Evolutionary conservation across 1,140 invertebrate species (phyloP).

Genomic region (Euglossa dilemma): DNA sequence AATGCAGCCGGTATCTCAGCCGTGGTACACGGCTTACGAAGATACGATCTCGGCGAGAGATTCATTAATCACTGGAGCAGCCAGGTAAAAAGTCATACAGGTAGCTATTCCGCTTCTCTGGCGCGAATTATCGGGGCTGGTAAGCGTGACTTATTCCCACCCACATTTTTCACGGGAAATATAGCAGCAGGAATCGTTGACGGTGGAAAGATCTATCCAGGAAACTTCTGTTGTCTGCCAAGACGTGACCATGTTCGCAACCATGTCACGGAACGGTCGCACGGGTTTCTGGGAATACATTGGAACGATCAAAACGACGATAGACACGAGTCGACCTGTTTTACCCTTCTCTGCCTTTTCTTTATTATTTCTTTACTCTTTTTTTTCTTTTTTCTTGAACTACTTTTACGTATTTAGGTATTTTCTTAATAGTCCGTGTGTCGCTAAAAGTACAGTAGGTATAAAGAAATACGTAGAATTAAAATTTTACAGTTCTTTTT

Average conservation of each 20-base stretch:
- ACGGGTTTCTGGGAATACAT: background rate
- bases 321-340: too few species aligned
- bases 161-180: conserved; percentile 7
- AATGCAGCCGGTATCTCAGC: background rate
- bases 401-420: too few species aligned
- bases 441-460: too few species aligned
- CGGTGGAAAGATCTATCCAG: background rate
- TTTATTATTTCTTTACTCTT: too few species aligned
- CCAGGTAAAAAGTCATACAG: background rate
- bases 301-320: background rate
- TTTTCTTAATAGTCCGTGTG: too few species aligned
- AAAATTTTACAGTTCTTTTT: too few species aligned
- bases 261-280: conserved; percentile 7
- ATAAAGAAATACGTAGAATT: too few species aligned
- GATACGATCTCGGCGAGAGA: background rate
- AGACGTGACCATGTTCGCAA: conserved; percentile 16
- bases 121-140: background rate
- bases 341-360: too few species aligned
- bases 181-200: conserved; percentile 26
- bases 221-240: conserved; percentile 5
- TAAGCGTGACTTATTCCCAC: conserved; percentile 14
- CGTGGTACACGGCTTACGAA: background rate
- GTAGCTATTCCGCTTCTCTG: background rate
- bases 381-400: too few species aligned
- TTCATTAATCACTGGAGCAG: background rate